Percentiles rank a stretch among this genome's conserved stretches.
phyloP scores from a whole-genome alignment of 2,797 vertebrate genomes.

The Sebastes taczanowskii region DNA sequence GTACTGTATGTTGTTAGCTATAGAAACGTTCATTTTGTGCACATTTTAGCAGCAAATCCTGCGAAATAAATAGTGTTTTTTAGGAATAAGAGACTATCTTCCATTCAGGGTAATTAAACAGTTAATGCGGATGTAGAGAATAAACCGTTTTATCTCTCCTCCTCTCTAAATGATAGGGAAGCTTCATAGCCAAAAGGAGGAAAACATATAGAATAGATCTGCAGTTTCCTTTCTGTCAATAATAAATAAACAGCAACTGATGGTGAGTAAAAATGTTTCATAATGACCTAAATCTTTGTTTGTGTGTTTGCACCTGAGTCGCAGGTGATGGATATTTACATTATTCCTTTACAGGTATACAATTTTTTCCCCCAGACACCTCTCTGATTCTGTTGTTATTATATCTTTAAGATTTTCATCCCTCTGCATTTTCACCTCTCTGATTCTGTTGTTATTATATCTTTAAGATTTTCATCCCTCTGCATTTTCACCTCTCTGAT shows the following conservation, averaged over 20 bases:
- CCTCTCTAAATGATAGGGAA: constrained; percentile 44
- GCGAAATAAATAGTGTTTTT: background rate
- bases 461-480: background rate
- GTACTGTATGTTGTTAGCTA: background rate
- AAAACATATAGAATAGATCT: constrained; percentile 37
- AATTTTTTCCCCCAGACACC: background rate
- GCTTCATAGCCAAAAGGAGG: constrained; percentile 16
- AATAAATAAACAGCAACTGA: constrained; percentile 30
- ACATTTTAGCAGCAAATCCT: background rate
- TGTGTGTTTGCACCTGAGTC: background rate
- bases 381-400: background rate
- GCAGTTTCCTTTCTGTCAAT: background rate
- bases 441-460: background rate
- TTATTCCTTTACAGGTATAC: background rate
- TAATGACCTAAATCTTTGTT: background rate
- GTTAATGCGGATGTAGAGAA: constrained; percentile 13
- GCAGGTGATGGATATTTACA: background rate
- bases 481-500: background rate
- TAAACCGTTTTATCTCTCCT: constrained; percentile 9
- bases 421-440: background rate
- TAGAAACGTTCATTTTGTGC: background rate
- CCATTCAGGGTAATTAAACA: background rate
- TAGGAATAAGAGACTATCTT: background rate
- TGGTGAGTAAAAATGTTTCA: constrained; percentile 62
- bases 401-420: background rate